Percentiles rank a stretch among this genome's conserved stretches.
phyloP scores from a whole-genome alignment of 2,888 invertebrate genomes.

The Leucania comma region DNA sequence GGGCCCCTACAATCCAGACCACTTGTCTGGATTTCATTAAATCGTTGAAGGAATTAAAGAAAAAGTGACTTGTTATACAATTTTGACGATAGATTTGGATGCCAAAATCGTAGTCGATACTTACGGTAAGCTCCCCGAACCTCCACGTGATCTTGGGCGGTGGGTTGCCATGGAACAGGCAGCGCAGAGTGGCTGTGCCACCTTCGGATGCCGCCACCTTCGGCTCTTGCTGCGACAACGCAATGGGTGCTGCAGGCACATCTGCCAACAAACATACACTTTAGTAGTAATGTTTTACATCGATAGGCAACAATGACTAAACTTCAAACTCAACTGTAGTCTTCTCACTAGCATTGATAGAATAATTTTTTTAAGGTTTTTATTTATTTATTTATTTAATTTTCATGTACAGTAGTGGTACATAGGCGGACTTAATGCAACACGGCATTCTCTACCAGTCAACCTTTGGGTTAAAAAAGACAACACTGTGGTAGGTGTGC shows the following conservation, averaged over 20 bases:
- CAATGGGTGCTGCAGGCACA: constrained; percentile 77
- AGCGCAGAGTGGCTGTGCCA: constrained; percentile 93
- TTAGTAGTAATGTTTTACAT: neutral
- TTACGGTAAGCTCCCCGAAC: constrained; percentile 93
- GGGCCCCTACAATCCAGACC: too few species aligned
- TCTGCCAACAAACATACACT: constrained; percentile 63
- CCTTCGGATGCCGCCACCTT: constrained; percentile 93
- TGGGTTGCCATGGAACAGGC: constrained; percentile 94
- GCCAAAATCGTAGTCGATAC: too few species aligned
- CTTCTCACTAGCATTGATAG: neutral
- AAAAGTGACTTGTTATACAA: too few species aligned
- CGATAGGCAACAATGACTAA: neutral
- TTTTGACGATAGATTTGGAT: too few species aligned
- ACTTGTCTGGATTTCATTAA: neutral
- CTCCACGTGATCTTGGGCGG: constrained; percentile 95
- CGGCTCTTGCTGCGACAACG: constrained; percentile 88
- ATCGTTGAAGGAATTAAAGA: neutral
- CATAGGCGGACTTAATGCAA: too few species aligned
- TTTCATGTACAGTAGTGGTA: too few species aligned
- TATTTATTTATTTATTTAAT: too few species aligned
- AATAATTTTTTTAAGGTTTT: neutral
- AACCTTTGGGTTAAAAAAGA: too few species aligned
- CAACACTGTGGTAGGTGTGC: too few species aligned
- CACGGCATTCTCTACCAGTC: too few species aligned
- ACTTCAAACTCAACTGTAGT: neutral